Conservation (phyloP, 92 coral and sea anemone species). For the Parazoanthus swiftii region DNA sequence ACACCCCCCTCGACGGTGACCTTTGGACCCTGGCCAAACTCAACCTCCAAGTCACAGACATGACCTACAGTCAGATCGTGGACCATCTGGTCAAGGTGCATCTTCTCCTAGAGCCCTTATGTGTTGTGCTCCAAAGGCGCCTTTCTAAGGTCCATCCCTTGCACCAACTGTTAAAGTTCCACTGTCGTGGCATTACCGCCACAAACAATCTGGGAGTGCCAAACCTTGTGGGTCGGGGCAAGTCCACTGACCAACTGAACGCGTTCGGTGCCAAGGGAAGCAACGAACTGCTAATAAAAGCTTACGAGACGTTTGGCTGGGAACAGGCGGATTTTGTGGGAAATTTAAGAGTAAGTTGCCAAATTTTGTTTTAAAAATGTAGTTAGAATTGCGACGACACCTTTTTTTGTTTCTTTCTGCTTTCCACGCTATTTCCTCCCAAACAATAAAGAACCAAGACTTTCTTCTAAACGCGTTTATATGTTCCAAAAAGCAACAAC, state of each 20-base stretch:
- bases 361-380: no score
- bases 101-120: slow-evolving; percentile 46
- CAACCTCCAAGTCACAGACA: slow-evolving; percentile 59
- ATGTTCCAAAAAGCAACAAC: no score
- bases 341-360: slow-evolving; percentile 37
- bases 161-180: slow-evolving; percentile 45
- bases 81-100: slow-evolving; percentile 61
- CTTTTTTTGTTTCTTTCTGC: no score
- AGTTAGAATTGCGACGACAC: no score
- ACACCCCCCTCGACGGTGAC: no score
- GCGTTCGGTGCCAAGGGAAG: slow-evolving; percentile 47
- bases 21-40: slow-evolving; percentile 43
- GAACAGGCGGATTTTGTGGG: slow-evolving; percentile 42
- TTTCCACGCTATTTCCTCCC: no score
- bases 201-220: slow-evolving; percentile 49
- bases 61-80: slow-evolving; percentile 54
- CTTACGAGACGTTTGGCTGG: slow-evolving; percentile 32
- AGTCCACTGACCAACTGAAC: slow-evolving; percentile 6
- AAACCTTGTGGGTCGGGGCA: background rate
- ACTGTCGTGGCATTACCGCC: slow-evolving; percentile 44
- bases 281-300: slow-evolving; percentile 44
- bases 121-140: slow-evolving; percentile 39
- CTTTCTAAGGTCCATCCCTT: slow-evolving; percentile 43
- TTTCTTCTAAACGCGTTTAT: no score
- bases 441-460: no score